These are phyloP conservation scores for Dysdera silvatica DNA, from an alignment of 1,140 invertebrate species.

Conservation along the genomic window DNA sequence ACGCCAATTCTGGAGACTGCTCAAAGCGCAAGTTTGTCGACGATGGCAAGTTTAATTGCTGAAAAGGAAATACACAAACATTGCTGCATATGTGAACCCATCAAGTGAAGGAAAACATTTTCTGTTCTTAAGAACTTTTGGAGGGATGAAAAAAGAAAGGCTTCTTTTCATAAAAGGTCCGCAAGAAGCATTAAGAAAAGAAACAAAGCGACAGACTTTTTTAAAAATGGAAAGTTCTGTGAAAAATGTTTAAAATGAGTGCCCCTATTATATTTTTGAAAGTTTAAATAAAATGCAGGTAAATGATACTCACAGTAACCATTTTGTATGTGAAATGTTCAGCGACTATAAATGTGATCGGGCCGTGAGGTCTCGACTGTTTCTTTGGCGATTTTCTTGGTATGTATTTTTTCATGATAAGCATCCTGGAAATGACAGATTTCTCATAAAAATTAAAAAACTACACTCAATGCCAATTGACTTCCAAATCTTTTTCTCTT, in stretches of 20 bases:
- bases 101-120: too few species aligned
- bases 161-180: too few species aligned
- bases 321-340: constrained; percentile 19
- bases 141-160: too few species aligned
- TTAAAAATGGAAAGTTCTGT: too few species aligned
- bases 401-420: constrained; percentile 18
- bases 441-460: background rate
- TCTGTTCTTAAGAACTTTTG: too few species aligned
- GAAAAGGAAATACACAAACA: background rate
- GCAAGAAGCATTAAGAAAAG: too few species aligned
- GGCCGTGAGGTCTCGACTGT: background rate
- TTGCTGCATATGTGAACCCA: too few species aligned
- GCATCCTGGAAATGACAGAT: constrained; percentile 5
- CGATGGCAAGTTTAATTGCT: constrained; percentile 8
- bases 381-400: background rate
- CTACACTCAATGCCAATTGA: background rate
- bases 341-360: constrained; percentile 15
- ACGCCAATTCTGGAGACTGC: constrained; percentile 17
- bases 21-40: constrained; percentile 21
- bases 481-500: too few species aligned
- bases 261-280: too few species aligned
- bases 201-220: too few species aligned
- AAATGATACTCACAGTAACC: constrained; percentile 5
- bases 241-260: too few species aligned
- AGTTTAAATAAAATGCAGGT: too few species aligned